Evolutionary conservation across 2,797 vertebrate genomes (phyloP).

Genomic region (Chelidonichthys spinosus): DNA sequence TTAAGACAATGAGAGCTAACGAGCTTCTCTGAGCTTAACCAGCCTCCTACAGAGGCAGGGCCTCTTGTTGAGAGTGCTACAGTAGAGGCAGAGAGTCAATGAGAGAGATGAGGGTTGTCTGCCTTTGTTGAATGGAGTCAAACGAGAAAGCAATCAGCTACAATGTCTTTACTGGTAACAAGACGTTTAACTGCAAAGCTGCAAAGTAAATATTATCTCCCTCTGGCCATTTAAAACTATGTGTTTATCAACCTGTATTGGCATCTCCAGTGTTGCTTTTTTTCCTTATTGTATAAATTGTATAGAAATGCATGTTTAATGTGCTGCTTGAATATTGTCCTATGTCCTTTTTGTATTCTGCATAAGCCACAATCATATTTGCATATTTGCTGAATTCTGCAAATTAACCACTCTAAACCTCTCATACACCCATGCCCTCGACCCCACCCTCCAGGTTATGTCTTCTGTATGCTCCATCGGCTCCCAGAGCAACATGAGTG

Average conservation of each 20-base stretch:
- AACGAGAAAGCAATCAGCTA: conserved; percentile 32
- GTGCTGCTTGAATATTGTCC: background rate
- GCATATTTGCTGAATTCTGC: background rate
- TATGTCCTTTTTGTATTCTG: background rate
- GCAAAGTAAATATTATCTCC: conserved; percentile 4
- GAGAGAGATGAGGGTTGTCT: conserved; percentile 39
- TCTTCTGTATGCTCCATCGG: conserved; percentile 97
- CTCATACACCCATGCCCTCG: background rate
- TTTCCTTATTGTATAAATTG: background rate
- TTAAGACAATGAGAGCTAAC: conserved; percentile 71
- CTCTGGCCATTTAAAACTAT: background rate
- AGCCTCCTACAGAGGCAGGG: conserved; percentile 47
- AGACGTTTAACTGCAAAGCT: conserved; percentile 16
- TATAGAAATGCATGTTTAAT: background rate
- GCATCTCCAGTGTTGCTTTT: background rate
- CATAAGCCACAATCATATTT: background rate
- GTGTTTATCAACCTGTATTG: background rate
- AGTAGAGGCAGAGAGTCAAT: conserved; percentile 31
- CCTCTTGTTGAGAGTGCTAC: conserved; percentile 48
- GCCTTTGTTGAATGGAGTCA: conserved; percentile 40
- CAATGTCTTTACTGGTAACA: conserved; percentile 28
- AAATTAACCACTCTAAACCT: background rate
- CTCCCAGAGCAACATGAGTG: conserved; percentile 96
- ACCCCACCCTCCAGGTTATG: conserved; percentile 83
- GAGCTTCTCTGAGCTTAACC: conserved; percentile 64